Evolutionary conservation across 2,888 invertebrate species (phyloP).

Genomic region (Lydus trimaculatus): DNA sequence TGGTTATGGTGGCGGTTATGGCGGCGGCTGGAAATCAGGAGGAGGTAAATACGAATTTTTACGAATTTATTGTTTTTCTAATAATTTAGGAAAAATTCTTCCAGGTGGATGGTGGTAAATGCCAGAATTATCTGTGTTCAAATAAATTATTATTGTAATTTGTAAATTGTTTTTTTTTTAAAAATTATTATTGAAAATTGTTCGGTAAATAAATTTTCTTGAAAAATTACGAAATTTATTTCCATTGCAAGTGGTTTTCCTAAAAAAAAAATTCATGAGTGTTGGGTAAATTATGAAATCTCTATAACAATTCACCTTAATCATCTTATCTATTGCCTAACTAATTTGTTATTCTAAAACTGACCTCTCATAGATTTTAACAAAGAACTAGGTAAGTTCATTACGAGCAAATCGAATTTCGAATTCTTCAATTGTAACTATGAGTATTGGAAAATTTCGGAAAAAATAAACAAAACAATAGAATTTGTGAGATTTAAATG

Average conservation of each 20-base stretch:
- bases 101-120: slow-evolving; percentile 21
- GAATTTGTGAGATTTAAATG: no score
- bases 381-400: neutral
- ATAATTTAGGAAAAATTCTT: slow-evolving; percentile 7
- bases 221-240: slow-evolving; percentile 1
- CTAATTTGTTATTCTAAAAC: neutral
- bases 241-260: neutral
- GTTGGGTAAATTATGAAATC: neutral
- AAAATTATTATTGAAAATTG: slow-evolving; percentile 4
- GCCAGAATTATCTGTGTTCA: neutral
- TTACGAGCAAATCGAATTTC: neutral
- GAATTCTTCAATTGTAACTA: neutral
- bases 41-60: slow-evolving; percentile 18
- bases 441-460: neutral
- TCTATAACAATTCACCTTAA: neutral
- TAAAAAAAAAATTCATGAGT: neutral
- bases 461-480: no score
- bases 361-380: neutral
- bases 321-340: neutral
- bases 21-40: slow-evolving; percentile 31
- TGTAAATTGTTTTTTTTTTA: slow-evolving; percentile 6
- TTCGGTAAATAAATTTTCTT: neutral
- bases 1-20: slow-evolving; percentile 9
- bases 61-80: neutral
- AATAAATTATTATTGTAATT: slow-evolving; percentile 1